Base-by-base conservation (phyloP, 2,797 vertebrate species). In the Alectoris magna region DNA sequence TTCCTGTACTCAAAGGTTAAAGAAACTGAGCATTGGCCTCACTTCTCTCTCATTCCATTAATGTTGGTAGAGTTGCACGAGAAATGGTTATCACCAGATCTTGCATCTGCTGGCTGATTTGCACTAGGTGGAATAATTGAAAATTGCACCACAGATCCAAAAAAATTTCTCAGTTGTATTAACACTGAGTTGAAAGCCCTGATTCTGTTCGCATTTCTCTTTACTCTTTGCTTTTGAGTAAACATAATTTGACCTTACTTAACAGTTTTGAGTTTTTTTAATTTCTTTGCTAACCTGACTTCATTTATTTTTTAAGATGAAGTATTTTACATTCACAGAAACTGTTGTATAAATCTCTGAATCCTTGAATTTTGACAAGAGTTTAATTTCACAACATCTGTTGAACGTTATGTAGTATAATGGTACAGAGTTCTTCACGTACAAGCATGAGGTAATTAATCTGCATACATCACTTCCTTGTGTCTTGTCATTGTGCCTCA, bases 351-450 rank as follows among this genome's bases (percentile, higher is more conserved):
- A 96, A 90, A 92, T 68, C 46, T 55, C 87, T 24, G 41, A 95
- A 86, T 96, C 71, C 80, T 94, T 95, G 43, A 69, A 67, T 88
- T 97, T 93, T 94, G 93, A 93, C 83, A 94, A 79, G 87, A 67
- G 70, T 75, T 97, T 96, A 93, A 96, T 97, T 97, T 97, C 94
- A 92, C 89, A 97, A 98, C 98, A 98, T 98, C 98, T 98, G 98
- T 90, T 98, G 96, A 96, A 97, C 97, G 97, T 98, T 98, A 98
- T 91, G n/a, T 58, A 94, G n/a, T 84, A 80, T 70, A 85, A 29
- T 63, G 51, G 69, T 95, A 92, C 92, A 60, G 94, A 77, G 51
- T 93, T 93, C 93, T 96, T 93, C 62, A 55, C 11, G 9, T 95
- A 92, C 0, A 8, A 78, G 78, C 27, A 92, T 98, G 97, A 98